phyloP scores from a whole-genome alignment of 1,140 invertebrate species.

The Saccostrea glomerata region DNA sequence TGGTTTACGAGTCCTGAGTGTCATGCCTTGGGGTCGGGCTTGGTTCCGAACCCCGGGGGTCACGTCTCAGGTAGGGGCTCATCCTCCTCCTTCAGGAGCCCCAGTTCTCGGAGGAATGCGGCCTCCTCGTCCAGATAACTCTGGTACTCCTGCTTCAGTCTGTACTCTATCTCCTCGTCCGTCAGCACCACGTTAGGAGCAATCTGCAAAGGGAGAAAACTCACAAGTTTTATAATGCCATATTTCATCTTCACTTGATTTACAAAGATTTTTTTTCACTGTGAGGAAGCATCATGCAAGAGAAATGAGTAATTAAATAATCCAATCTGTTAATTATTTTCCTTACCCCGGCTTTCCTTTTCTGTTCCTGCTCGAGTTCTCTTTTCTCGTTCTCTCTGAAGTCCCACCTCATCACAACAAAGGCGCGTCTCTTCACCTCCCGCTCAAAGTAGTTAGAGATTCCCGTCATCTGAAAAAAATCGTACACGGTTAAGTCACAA shows the following conservation, averaged over 20 bases:
- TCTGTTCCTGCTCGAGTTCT: constrained; percentile 74
- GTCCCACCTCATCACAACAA: constrained; percentile 77
- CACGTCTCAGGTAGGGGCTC: constrained; percentile 64
- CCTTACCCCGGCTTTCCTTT: constrained; percentile 77
- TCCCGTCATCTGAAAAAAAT: constrained; percentile 65
- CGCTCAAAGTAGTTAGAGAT: constrained; percentile 76
- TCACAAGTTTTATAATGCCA: background rate
- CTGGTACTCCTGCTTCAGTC: constrained; percentile 72
- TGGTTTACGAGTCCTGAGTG: background rate
- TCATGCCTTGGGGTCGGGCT: constrained; percentile 62
- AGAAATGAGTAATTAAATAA: too few relatives aligned
- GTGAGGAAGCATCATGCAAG: too few relatives aligned
- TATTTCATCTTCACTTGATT: too few relatives aligned
- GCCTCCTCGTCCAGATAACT: constrained; percentile 71
- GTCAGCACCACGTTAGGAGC: constrained; percentile 74
- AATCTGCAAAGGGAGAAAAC: constrained; percentile 61
- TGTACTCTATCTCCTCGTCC: constrained; percentile 75
- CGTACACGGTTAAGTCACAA: too few relatives aligned
- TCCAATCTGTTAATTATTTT: background rate
- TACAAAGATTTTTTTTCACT: too few relatives aligned
- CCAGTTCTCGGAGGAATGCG: constrained; percentile 73
- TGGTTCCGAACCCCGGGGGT: background rate
- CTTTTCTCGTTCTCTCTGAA: constrained; percentile 78
- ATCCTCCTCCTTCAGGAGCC: constrained; percentile 70
- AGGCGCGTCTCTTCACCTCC: constrained; percentile 77